Evolutionary conservation across 2,113 vertebrate genomes (phyloP), one percentile per base, ranked within the genome.

Genomic region (Ceyx margarethae): DNA sequence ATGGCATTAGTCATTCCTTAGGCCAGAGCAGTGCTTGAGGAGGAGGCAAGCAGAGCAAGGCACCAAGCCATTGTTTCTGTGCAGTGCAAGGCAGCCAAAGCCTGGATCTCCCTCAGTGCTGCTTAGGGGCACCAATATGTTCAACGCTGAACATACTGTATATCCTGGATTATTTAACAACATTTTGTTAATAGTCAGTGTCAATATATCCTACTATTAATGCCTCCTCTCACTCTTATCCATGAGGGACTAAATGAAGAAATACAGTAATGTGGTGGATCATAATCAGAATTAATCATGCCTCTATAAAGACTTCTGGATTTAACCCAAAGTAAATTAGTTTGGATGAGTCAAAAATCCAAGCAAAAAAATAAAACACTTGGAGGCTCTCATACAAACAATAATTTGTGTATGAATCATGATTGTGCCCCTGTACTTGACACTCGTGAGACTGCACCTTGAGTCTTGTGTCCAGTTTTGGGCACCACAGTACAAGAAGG

Each of bases 1-100:
- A 6, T 10, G 66, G 58, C 68, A 78, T 95, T 93, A 94, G 76
- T 94, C 89, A 91, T 90, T 87, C 54, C 71, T 84, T 62, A 64
- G 48, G 40, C 87, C 92, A 64, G 60, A 94, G 69, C 53, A 2
- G 3, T 69, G 69, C 67, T 42, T 15, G 4, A 56, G 60, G 71
- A 80, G 68, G 57, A n/a, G 15, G 19, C 66, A 73, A 73, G 58
- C 62, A 85, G 85, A 76, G 61, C 18, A 84, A 71, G 40, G 88
- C 94, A 77, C 35, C 71, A 22, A 0, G 7, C 43, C 73, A 23
- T 0, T 0, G 35, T 20, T 89, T 65, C 67, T 65, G 65, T 50
- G 64, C 1, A 0, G 29, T 72, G 72, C 78, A 78, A 84, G 85
- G 57, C 90, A 84, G 69, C 40, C 81, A 65, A 64, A 91, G 75